Evolutionary conservation across 2,797 vertebrate species (phyloP).

Genomic region (Urosaurus nigricauda): DNA sequence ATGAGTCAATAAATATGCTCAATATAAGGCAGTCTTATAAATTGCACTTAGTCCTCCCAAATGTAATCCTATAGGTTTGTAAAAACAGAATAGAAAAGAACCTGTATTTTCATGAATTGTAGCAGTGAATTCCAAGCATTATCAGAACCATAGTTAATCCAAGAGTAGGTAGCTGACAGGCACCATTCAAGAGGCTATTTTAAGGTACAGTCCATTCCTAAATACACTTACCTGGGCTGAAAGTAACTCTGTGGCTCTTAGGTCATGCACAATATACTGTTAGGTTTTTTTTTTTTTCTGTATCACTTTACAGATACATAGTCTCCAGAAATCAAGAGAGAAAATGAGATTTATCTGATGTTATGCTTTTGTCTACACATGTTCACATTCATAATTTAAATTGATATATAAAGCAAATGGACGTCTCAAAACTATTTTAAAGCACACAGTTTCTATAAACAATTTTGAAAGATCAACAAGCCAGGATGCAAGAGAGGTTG

Average conservation of each 20-base stretch:
- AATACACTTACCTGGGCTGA: neutral
- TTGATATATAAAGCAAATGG: neutral
- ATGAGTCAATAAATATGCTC: neutral
- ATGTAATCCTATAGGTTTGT: neutral
- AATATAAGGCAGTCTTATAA: neutral
- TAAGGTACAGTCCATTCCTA: neutral
- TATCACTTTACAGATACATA: neutral
- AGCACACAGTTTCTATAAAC: neutral
- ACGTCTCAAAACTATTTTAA: neutral
- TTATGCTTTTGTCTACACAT: neutral
- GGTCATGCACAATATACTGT: neutral
- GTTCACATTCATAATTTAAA: neutral
- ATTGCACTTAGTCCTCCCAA: neutral
- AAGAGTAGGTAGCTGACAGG: neutral
- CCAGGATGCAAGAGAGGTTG: neutral
- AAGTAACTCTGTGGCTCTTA: neutral
- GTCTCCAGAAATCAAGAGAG: neutral
- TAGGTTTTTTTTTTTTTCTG: neutral
- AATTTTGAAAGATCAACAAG: neutral
- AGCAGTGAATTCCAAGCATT: neutral
- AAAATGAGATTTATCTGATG: slow-evolving; percentile 13
- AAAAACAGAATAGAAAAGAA: neutral
- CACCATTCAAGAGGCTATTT: neutral
- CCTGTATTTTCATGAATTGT: neutral
- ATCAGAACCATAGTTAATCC: neutral